Conservation (phyloP, 2,113 vertebrate species). For the Hystrix brachyura region DNA sequence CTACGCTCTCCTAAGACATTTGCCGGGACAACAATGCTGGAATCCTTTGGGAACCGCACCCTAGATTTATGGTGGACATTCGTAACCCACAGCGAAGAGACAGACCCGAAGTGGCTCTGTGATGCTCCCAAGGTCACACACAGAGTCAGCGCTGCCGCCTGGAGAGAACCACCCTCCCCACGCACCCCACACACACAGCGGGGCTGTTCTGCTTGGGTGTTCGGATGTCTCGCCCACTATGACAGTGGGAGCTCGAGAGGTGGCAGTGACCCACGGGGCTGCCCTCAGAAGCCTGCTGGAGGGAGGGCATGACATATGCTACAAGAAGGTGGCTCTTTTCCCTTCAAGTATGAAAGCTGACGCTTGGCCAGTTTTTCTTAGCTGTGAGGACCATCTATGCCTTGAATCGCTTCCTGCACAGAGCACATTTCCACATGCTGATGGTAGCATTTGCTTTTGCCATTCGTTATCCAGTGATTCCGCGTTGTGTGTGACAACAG, state of each 20-base stretch:
- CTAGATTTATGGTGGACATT: rapidly evolving
- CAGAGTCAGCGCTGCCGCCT: background rate
- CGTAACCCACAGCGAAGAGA: background rate
- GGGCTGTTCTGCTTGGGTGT: background rate
- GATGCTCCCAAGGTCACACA: background rate
- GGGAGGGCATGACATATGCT: background rate
- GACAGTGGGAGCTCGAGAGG: background rate
- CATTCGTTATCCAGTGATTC: background rate
- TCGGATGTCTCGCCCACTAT: rapidly evolving
- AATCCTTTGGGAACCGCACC: background rate
- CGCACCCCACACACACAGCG: rapidly evolving
- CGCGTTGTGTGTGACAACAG: background rate
- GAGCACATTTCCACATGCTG: background rate
- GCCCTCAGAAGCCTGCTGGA: background rate
- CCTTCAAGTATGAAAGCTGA: background rate
- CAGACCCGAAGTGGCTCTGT: background rate
- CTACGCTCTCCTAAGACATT: background rate
- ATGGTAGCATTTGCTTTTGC: background rate
- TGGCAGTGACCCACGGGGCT: background rate
- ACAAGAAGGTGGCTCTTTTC: background rate
- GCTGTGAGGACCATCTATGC: background rate
- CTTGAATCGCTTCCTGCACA: background rate
- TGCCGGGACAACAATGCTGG: background rate
- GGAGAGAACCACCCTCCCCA: background rate
- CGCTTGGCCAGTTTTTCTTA: background rate